phyloP scores from a whole-genome alignment of 2,113 vertebrate genomes.

The Paralichthys olivaceus region DNA sequence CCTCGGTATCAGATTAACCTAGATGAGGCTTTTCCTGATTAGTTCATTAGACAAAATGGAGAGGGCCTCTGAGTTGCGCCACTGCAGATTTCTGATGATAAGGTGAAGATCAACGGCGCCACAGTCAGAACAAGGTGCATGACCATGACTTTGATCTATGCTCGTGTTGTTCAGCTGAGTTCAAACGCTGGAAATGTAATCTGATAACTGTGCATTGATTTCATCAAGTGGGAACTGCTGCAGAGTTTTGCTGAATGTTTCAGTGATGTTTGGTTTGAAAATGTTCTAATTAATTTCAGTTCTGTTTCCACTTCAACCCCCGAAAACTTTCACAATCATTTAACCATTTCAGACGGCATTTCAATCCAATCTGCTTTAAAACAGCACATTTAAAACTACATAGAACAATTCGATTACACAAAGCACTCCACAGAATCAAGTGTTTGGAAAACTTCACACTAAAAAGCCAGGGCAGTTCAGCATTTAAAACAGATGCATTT shows the following conservation, averaged over 20 bases:
- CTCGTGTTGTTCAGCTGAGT: slow-evolving; percentile 41
- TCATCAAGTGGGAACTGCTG: neutral
- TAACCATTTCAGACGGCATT: too few relatives aligned
- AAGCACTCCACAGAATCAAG: too few relatives aligned
- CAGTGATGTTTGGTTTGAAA: too few relatives aligned
- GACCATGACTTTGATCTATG: slow-evolving; percentile 30
- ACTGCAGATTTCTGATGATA: slow-evolving; percentile 27
- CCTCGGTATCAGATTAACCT: slow-evolving; percentile 58
- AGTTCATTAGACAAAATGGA: slow-evolving; percentile 62
- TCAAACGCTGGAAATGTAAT: slow-evolving; percentile 25
- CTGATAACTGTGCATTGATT: neutral
- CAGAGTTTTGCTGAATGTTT: neutral
- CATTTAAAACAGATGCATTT: too few relatives aligned
- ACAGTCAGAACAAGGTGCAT: slow-evolving; percentile 3
- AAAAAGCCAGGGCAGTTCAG: too few relatives aligned
- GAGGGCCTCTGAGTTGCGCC: slow-evolving; percentile 27
- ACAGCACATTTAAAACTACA: too few relatives aligned
- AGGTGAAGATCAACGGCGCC: slow-evolving; percentile 24
- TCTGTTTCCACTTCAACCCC: neutral
- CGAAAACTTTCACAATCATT: neutral
- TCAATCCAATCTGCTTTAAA: slow-evolving; percentile 24
- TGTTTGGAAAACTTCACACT: too few relatives aligned
- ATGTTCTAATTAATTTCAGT: too few relatives aligned
- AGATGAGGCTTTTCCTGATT: slow-evolving; percentile 54
- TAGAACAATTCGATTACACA: too few relatives aligned